These are phyloP conservation scores for Siphonodentalium dalli DNA, from an alignment of 2,888 invertebrate genomes.

Conservation along the genomic window DNA sequence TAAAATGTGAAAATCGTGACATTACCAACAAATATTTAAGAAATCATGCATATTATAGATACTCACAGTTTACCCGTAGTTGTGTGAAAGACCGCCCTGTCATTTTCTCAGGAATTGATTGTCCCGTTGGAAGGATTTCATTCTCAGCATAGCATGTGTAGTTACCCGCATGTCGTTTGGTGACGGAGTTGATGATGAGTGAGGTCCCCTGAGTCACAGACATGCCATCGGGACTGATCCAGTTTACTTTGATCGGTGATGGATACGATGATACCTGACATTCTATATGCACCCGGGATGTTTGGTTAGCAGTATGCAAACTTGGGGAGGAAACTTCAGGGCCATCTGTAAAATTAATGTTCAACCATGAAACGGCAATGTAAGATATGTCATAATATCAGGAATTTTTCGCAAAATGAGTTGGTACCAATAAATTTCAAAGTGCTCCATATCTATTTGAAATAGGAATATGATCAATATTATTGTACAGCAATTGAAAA, in stretches of 20 bases:
- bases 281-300: slow-evolving; percentile 31
- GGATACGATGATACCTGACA: slow-evolving; percentile 47
- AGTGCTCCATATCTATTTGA: too few species aligned
- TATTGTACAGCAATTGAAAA: too few species aligned
- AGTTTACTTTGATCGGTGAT: slow-evolving; percentile 32
- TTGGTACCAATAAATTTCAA: too few species aligned
- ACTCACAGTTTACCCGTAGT: slow-evolving; percentile 49
- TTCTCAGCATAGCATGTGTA: slow-evolving; percentile 45
- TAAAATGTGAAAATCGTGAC: too few species aligned
- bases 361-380: too few species aligned
- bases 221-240: slow-evolving; percentile 37
- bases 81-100: slow-evolving; percentile 34
- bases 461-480: too few species aligned
- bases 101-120: slow-evolving; percentile 24
- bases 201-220: slow-evolving; percentile 23
- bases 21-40: too few species aligned
- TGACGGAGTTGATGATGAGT: slow-evolving; percentile 29
- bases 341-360: slow-evolving; percentile 45
- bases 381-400: too few species aligned
- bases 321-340: slow-evolving; percentile 37
- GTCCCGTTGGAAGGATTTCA: slow-evolving; percentile 37
- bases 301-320: slow-evolving; percentile 32
- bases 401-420: too few species aligned
- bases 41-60: too few species aligned
- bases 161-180: slow-evolving; percentile 35